A percentile compares a stretch with the other conserved stretches of the same genome.
Evolutionary conservation across 1,140 invertebrate genomes (phyloP).

Genomic region (Vanessa tameamea): DNA sequence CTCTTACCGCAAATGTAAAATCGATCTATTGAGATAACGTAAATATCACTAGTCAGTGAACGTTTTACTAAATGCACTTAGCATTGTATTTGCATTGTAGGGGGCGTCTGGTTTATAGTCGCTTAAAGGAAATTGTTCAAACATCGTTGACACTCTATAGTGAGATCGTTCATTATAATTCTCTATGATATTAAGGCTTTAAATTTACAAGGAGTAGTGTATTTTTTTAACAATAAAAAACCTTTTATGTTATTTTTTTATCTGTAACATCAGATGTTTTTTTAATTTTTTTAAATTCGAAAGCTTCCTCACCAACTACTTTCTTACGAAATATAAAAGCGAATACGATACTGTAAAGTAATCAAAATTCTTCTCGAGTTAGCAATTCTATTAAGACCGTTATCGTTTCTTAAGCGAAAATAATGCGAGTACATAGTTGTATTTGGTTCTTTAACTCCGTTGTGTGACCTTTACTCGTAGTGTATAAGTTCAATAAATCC

Average conservation of each 20-base stretch:
- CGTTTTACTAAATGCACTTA: constrained; percentile 5
- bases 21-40: constrained; percentile 44
- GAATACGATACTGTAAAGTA: neutral
- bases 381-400: constrained; percentile 18
- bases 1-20: constrained; percentile 47
- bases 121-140: too few species aligned
- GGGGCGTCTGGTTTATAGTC: neutral
- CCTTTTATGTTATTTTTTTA: too few species aligned
- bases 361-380: constrained; percentile 4
- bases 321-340: neutral
- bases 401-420: constrained; percentile 10
- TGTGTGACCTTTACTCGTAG: constrained; percentile 24
- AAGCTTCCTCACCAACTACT: neutral
- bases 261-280: too few species aligned
- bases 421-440: constrained; percentile 4
- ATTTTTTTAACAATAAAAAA: too few species aligned
- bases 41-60: constrained; percentile 45
- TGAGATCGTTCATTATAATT: too few species aligned
- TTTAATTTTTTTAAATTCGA: too few species aligned
- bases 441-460: constrained; percentile 27
- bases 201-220: too few species aligned
- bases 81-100: constrained; percentile 5
- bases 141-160: too few species aligned
- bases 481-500: constrained; percentile 35
- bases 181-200: too few species aligned